These are phyloP conservation scores for Pao palembangensis DNA, from an alignment of 2,113 vertebrate genomes.

Conservation along the genomic window DNA sequence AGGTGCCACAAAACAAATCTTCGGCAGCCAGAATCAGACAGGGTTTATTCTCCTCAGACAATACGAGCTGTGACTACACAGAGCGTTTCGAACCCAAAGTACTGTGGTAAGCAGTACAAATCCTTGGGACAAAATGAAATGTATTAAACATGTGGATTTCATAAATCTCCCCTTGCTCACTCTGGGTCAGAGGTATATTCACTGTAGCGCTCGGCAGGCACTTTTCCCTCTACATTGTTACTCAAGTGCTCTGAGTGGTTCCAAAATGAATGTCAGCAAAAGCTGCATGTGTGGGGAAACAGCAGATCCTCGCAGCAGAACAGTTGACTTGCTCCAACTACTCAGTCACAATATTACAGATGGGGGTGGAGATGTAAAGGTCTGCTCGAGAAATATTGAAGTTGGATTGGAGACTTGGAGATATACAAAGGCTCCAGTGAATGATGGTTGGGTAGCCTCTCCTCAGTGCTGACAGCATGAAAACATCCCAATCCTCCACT, in stretches of 20 bases:
- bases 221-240: constrained; percentile 60
- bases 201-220: constrained; percentile 65
- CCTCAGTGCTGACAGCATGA: constrained; percentile 33
- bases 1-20: constrained; percentile 64
- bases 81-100: constrained; percentile 67
- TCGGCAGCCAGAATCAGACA: constrained; percentile 56
- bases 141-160: constrained; percentile 81
- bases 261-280: constrained; percentile 74
- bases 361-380: constrained; percentile 40
- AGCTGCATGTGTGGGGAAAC: constrained; percentile 56
- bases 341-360: constrained; percentile 56
- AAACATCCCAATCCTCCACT: constrained; percentile 39
- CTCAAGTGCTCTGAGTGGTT: constrained; percentile 59
- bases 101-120: constrained; percentile 74
- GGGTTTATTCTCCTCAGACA: constrained; percentile 70
- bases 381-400: constrained; percentile 44
- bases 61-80: constrained; percentile 68
- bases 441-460: constrained; percentile 25
- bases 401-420: constrained; percentile 20
- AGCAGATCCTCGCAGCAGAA: constrained; percentile 63
- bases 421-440: constrained; percentile 30
- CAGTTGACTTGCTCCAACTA: constrained; percentile 62
- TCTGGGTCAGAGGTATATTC: constrained; percentile 71
- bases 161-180: constrained; percentile 74
- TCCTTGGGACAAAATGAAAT: constrained; percentile 80